Conservation (phyloP, 2,797 vertebrate genomes). For the Betta splendens region DNA sequence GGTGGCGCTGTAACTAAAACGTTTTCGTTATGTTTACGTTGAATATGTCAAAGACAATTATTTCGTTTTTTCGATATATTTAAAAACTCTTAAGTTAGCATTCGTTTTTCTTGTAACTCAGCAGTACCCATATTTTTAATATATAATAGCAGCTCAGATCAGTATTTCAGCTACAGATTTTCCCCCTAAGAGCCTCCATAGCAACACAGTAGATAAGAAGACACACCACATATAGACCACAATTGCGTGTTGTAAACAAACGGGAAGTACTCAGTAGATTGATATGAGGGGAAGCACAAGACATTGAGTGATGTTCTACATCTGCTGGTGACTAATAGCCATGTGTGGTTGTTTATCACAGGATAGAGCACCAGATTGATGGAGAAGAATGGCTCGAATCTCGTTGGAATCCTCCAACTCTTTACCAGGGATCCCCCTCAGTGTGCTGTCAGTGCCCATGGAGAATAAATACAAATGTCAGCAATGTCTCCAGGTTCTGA, state of each 20-base stretch:
- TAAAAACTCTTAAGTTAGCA: too few species aligned
- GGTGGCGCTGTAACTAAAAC: not conserved
- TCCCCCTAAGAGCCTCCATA: too few species aligned
- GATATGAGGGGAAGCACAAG: not conserved
- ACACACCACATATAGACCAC: too few species aligned
- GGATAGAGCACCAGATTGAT: slow-evolving; percentile 62
- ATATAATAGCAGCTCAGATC: too few species aligned
- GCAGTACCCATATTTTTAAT: too few species aligned
- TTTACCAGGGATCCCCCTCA: slow-evolving; percentile 90
- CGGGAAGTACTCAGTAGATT: not conserved
- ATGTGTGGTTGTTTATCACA: slow-evolving; percentile 46
- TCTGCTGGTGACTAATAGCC: slow-evolving; percentile 5
- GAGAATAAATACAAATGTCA: slow-evolving; percentile 97
- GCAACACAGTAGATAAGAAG: too few species aligned
- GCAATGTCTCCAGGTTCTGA: slow-evolving; percentile 89
- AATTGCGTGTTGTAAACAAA: not conserved
- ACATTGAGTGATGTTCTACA: not conserved
- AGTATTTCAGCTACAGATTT: too few species aligned
- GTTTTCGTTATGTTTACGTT: too few species aligned
- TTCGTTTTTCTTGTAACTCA: too few species aligned
- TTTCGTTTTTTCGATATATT: too few species aligned
- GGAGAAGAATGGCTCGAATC: slow-evolving; percentile 86
- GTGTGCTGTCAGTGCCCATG: slow-evolving; percentile 89
- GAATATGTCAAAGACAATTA: too few species aligned
- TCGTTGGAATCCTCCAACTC: slow-evolving; percentile 83